phyloP scores from a whole-genome alignment of 2,888 invertebrate species.

The Drosophila kambysellisi region DNA sequence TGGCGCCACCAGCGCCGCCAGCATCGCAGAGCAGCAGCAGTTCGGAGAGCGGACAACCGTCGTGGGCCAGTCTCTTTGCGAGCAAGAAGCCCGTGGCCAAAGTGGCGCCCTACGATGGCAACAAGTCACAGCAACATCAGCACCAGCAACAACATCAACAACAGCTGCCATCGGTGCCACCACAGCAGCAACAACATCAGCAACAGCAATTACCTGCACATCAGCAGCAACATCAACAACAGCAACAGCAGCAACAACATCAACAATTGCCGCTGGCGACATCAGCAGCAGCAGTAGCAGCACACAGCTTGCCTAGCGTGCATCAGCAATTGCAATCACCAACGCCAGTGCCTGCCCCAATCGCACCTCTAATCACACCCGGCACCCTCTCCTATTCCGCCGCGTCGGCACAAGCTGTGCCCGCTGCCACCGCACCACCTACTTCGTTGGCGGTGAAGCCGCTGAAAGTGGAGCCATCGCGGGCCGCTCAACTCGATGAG shows the following conservation, averaged over 20 bases:
- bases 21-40: slow-evolving; percentile 60
- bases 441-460: slow-evolving; percentile 62
- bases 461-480: slow-evolving; percentile 51
- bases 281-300: slow-evolving; percentile 15
- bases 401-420: slow-evolving; percentile 84
- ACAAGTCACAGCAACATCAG: slow-evolving; percentile 52
- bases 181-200: slow-evolving; percentile 16
- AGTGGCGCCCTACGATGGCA: slow-evolving; percentile 87
- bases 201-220: slow-evolving; percentile 26
- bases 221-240: slow-evolving; percentile 22
- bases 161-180: slow-evolving; percentile 3
- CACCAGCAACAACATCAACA: slow-evolving; percentile 68
- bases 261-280: slow-evolving; percentile 29
- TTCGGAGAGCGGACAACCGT: slow-evolving; percentile 82
- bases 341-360: slow-evolving; percentile 69
- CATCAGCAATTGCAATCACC: slow-evolving; percentile 69
- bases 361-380: slow-evolving; percentile 77
- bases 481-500: slow-evolving; percentile 80
- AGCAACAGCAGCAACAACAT: slow-evolving; percentile 19
- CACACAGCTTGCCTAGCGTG: slow-evolving; percentile 47
- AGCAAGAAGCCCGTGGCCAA: slow-evolving; percentile 87
- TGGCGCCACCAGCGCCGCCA: slow-evolving; percentile 84
- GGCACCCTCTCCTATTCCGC: slow-evolving; percentile 85
- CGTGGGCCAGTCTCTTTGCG: slow-evolving; percentile 90
- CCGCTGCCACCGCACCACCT: slow-evolving; percentile 43